phyloP scores from a whole-genome alignment of 2,888 invertebrate genomes.

The Colletes collaris region DNA sequence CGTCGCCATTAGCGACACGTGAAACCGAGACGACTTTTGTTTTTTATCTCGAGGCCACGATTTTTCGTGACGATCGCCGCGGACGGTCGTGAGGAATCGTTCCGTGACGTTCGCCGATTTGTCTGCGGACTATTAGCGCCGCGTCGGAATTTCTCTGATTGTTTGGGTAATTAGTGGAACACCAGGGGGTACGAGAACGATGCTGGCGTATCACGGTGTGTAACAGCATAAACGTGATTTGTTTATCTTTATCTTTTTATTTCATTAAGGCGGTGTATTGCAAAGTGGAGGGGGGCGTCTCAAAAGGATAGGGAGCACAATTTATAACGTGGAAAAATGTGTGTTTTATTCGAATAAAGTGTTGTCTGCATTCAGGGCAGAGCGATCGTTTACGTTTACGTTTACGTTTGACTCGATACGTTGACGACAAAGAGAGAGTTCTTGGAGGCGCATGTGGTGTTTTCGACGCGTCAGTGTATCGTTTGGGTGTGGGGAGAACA shows the following conservation, averaged over 20 bases:
- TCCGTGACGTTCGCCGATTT: conserved; percentile 49
- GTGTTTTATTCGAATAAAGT: too few relatives aligned
- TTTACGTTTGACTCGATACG: too few relatives aligned
- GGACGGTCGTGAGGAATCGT: conserved; percentile 27
- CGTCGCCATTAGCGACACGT: conserved; percentile 46
- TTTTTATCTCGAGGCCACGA: conserved; percentile 15
- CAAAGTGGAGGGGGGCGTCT: too few relatives aligned
- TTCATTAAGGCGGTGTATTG: background rate
- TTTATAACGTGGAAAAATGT: too few relatives aligned
- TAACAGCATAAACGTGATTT: conserved; percentile 13
- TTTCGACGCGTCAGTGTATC: too few relatives aligned
- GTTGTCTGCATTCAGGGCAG: too few relatives aligned
- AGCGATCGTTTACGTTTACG: too few relatives aligned
- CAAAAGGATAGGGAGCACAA: too few relatives aligned
- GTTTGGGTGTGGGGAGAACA: too few relatives aligned
- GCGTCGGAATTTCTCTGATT: conserved; percentile 47
- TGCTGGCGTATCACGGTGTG: conserved; percentile 22
- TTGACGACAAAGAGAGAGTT: too few relatives aligned
- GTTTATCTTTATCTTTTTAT: background rate
- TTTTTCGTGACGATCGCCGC: conserved; percentile 29
- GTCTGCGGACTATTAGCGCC: conserved; percentile 45
- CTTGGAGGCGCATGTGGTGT: too few relatives aligned
- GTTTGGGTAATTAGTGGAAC: conserved; percentile 48
- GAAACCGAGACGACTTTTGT: conserved; percentile 23
- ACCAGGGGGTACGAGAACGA: conserved; percentile 10